A percentile compares a stretch with the other conserved stretches of the same genome.
Conservation (phyloP, 2,113 vertebrate genomes). For the Beaufortia kweichowensis region DNA sequence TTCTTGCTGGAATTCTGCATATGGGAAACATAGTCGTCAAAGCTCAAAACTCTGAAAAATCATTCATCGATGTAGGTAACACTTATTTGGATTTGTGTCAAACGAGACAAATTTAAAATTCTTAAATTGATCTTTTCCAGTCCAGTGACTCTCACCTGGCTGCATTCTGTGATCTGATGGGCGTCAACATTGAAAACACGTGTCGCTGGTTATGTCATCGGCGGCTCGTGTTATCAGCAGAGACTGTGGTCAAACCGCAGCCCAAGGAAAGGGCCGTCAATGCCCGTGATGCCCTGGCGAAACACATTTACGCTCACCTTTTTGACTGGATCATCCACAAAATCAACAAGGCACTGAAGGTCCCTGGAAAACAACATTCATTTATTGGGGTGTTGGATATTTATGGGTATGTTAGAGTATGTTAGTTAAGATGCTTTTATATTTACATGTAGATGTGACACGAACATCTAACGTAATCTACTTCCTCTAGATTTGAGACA, state of each 20-base stretch:
- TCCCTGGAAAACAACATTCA: conserved; percentile 85
- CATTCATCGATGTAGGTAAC: conserved; percentile 81
- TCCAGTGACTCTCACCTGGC: conserved; percentile 78
- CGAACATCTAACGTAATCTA: conserved; percentile 32
- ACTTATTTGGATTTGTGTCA: neutral
- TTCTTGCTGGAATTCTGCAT: conserved; percentile 89
- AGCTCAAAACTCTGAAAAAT: conserved; percentile 78
- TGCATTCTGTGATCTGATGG: conserved; percentile 85
- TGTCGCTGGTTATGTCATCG: conserved; percentile 86
- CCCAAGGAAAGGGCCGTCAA: conserved; percentile 79
- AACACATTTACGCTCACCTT: conserved; percentile 92
- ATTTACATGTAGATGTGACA: too few species aligned
- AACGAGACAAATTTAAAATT: neutral
- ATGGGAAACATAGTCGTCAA: conserved; percentile 87
- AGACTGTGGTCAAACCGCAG: conserved; percentile 89
- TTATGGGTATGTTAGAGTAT: conserved; percentile 80
- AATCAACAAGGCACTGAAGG: conserved; percentile 86
- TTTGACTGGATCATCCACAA: conserved; percentile 87
- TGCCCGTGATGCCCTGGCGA: conserved; percentile 89
- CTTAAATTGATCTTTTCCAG: conserved; percentile 62
- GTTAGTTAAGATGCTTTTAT: too few species aligned
- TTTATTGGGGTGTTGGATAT: conserved; percentile 98
- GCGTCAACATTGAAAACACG: conserved; percentile 67
- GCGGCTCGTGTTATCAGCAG: conserved; percentile 81
- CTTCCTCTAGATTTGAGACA: conserved; percentile 88